Evolutionary conservation across 2,113 vertebrate species (phyloP).

Genomic region (Aspidoscelis tigris): DNA sequence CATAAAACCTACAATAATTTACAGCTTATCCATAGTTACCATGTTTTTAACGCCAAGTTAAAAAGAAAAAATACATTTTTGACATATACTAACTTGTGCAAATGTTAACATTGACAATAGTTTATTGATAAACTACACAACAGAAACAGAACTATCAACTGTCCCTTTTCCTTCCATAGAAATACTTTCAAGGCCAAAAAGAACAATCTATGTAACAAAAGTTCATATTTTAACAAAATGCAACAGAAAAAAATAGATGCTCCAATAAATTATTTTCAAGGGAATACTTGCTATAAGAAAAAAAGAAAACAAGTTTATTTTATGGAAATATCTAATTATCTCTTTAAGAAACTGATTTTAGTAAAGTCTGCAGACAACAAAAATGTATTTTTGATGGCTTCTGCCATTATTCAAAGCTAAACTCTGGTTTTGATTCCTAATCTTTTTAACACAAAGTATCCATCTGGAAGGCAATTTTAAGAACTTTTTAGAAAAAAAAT

Average conservation of each 20-base stretch:
- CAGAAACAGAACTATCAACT: constrained; percentile 52
- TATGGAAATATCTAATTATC: constrained; percentile 40
- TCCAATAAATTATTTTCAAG: constrained; percentile 41
- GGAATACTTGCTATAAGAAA: constrained; percentile 25
- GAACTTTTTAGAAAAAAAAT: not conserved
- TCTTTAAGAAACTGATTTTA: constrained; percentile 17
- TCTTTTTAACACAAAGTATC: constrained; percentile 29
- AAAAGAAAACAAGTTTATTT: constrained; percentile 16
- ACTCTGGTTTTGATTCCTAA: constrained; percentile 44
- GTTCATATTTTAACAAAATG: constrained; percentile 6
- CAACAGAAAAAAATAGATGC: constrained; percentile 40
- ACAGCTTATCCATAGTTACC: constrained; percentile 48
- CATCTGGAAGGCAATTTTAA: constrained; percentile 35
- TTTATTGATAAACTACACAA: constrained; percentile 63
- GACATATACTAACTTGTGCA: constrained; percentile 60
- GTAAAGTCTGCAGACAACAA: constrained; percentile 31
- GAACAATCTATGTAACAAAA: constrained; percentile 30
- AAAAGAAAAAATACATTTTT: constrained; percentile 43
- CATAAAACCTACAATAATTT: constrained; percentile 63
- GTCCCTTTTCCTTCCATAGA: constrained; percentile 48
- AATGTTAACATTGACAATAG: constrained; percentile 61
- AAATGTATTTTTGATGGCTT: constrained; percentile 43
- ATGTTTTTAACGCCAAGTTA: constrained; percentile 54
- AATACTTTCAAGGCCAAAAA: constrained; percentile 36
- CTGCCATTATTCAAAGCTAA: constrained; percentile 26